These are phyloP conservation scores for Gambelia wislizenii DNA, from an alignment of 2,797 vertebrate species.

Conservation along the genomic window DNA sequence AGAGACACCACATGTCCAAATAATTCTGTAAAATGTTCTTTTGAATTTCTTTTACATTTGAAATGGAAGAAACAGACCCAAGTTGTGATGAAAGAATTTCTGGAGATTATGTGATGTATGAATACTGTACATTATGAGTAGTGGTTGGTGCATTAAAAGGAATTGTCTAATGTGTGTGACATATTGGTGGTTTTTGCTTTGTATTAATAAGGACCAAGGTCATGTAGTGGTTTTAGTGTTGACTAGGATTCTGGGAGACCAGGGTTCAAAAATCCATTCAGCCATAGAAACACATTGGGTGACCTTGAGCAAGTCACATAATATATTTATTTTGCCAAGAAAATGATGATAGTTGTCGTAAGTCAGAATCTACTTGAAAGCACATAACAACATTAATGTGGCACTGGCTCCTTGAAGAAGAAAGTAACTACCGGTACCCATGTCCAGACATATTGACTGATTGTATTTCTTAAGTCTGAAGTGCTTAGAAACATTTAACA, in stretches of 20 bases:
- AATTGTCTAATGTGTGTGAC: neutral
- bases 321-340: no score
- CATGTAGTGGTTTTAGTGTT: no score
- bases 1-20: neutral
- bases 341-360: no score
- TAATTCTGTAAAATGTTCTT: neutral
- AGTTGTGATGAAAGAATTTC: neutral
- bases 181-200: neutral
- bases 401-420: neutral
- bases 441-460: fast-evolving
- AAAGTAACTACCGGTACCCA: neutral
- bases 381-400: no score
- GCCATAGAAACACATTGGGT: no score
- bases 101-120: no score
- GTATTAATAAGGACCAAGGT: no score
- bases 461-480: neutral
- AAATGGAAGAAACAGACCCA: neutral
- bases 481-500: neutral
- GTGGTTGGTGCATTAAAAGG: neutral
- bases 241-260: no score
- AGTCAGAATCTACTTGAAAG: no score
- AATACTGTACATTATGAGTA: neutral
- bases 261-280: no score
- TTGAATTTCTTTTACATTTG: neutral
- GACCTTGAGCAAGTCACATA: no score